phyloP scores from a whole-genome alignment of 2,888 invertebrate species.

The Bellardia bayeri region DNA sequence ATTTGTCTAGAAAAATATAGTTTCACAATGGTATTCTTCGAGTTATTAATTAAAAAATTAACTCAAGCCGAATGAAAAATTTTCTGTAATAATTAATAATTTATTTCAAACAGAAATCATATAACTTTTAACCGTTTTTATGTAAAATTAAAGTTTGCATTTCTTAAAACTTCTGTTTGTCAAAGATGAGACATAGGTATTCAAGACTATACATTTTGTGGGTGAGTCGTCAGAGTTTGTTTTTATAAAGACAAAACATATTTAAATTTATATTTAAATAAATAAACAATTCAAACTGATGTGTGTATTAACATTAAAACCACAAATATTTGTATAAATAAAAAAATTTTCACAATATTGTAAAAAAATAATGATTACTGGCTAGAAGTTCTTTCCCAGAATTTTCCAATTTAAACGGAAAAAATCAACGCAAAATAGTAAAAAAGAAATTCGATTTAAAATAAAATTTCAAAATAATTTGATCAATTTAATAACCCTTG shows the following conservation, averaged over 20 bases:
- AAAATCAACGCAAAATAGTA: not conserved
- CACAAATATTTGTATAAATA: not conserved
- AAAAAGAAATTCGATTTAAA: constrained; percentile 5
- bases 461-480: constrained; percentile 24
- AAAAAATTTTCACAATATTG: not conserved
- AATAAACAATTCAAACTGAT: constrained; percentile 1
- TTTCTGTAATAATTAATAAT: too few species aligned
- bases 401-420: constrained; percentile 27
- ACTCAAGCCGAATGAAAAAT: too few species aligned
- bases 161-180: too few species aligned
- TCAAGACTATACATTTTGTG: too few species aligned
- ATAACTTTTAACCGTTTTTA: too few species aligned
- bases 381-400: not conserved
- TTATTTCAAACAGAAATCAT: too few species aligned
- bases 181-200: too few species aligned
- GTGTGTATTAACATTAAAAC: not conserved
- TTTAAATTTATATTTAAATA: constrained; percentile 22
- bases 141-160: too few species aligned
- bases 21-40: too few species aligned
- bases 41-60: too few species aligned
- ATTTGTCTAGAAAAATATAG: too few species aligned
- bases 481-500: not conserved
- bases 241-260: not conserved
- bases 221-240: too few species aligned
- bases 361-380: not conserved